Conservation (phyloP, 2,113 vertebrate genomes). For the Pelecanoides urinatrix region DNA sequence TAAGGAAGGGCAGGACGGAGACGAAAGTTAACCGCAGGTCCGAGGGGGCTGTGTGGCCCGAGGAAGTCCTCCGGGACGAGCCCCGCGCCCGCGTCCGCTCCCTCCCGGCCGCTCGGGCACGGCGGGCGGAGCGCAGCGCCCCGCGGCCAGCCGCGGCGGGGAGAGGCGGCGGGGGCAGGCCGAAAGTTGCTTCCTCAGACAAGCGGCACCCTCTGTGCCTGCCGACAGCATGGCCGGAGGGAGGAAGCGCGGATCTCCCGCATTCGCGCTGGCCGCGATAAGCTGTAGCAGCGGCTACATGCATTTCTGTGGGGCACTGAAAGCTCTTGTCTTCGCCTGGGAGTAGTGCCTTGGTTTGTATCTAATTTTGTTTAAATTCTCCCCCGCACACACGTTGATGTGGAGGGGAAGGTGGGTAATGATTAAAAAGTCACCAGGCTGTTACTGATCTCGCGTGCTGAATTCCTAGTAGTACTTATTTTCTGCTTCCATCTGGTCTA, state of each 20-base stretch:
- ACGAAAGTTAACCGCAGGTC: neutral
- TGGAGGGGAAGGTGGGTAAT: neutral
- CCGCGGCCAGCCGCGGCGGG: neutral
- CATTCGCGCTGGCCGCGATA: neutral
- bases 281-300: neutral
- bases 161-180: neutral
- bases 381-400: neutral
- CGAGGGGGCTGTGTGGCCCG: neutral
- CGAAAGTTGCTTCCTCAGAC: neutral
- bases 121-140: too few species aligned
- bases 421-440: constrained; percentile 37
- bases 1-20: neutral
- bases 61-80: neutral
- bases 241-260: neutral
- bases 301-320: neutral
- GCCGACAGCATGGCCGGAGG: rapidly evolving
- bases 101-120: too few species aligned
- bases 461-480: constrained; percentile 45
- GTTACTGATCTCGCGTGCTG: neutral
- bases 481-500: constrained; percentile 57
- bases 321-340: neutral
- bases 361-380: neutral
- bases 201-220: neutral
- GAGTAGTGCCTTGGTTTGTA: neutral
- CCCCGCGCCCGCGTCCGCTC: too few species aligned